Conservation (phyloP, 2,113 vertebrate genomes). For the Epinephelus fuscoguttatus region DNA sequence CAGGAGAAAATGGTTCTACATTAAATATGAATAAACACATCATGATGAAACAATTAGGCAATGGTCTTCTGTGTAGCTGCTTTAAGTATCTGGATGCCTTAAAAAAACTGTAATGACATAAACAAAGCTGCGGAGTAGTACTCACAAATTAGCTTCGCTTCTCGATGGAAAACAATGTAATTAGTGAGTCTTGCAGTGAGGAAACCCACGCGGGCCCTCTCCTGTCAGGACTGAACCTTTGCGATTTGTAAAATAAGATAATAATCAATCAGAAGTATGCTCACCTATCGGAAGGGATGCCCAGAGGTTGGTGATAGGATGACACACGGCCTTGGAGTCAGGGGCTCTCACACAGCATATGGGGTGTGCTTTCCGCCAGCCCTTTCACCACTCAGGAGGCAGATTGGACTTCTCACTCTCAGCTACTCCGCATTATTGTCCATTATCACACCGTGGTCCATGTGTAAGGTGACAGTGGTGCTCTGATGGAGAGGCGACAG, state of each 20-base stretch:
- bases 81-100: conserved; percentile 59
- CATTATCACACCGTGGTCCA: conserved; percentile 83
- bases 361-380: conserved; percentile 65
- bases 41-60: conserved; percentile 83
- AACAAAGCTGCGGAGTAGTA: conserved; percentile 63
- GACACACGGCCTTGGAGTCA: conserved; percentile 56
- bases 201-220: conserved; percentile 17
- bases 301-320: conserved; percentile 56
- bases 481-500: conserved; percentile 84
- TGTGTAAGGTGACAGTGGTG: conserved; percentile 83
- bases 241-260: conserved; percentile 49
- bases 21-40: conserved; percentile 83
- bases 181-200: conserved; percentile 46
- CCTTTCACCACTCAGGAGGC: conserved; percentile 80
- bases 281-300: conserved; percentile 29
- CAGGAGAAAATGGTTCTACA: conserved; percentile 71
- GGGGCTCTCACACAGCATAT: conserved; percentile 55
- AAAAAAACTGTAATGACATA: conserved; percentile 62
- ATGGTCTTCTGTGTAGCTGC: conserved; percentile 66
- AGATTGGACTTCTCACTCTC: conserved; percentile 83
- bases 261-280: conserved; percentile 55
- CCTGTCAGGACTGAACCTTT: conserved; percentile 26
- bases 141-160: conserved; percentile 55
- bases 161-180: conserved; percentile 45
- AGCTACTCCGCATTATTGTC: conserved; percentile 85